These are phyloP conservation scores for Tenualosa ilisha DNA, from an alignment of 2,797 vertebrate species.

Conservation along the genomic window DNA sequence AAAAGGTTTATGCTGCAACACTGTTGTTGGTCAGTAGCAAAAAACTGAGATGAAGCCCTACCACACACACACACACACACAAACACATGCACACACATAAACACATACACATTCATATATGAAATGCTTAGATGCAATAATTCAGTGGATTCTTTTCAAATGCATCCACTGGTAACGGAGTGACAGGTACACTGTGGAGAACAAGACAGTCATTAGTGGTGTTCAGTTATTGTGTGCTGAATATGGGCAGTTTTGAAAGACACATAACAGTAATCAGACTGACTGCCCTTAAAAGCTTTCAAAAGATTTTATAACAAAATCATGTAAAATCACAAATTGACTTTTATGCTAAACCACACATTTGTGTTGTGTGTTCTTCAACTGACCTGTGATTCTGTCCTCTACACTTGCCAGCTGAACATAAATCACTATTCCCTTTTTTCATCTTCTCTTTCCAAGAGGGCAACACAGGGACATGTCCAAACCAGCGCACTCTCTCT, in stretches of 20 bases:
- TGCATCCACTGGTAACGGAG: not conserved
- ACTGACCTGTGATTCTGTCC: not conserved
- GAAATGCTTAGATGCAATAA: not conserved
- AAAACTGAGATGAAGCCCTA: not conserved
- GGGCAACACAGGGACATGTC: conserved; percentile 26
- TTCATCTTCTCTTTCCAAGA: not conserved
- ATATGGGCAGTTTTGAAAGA: not conserved
- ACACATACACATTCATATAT: not conserved
- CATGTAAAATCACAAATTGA: not conserved
- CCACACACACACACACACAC: not conserved
- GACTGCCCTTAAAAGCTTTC: not conserved
- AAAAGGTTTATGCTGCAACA: not conserved
- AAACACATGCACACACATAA: not conserved
- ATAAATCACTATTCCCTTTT: not conserved
- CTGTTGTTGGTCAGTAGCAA: not conserved
- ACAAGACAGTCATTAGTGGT: not conserved
- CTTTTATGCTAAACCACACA: not conserved
- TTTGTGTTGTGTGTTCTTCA: not conserved
- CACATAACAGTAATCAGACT: not conserved
- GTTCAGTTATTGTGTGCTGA: not conserved
- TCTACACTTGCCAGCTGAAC: not conserved
- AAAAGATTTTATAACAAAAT: not conserved
- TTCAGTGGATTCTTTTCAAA: not conserved
- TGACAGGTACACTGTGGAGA: not conserved
- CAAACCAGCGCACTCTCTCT: conserved; percentile 15